Percentiles rank a stretch among this genome's conserved stretches.
Evolutionary conservation across 2,888 invertebrate genomes (phyloP).

Genomic region (Cantharis rustica): DNA sequence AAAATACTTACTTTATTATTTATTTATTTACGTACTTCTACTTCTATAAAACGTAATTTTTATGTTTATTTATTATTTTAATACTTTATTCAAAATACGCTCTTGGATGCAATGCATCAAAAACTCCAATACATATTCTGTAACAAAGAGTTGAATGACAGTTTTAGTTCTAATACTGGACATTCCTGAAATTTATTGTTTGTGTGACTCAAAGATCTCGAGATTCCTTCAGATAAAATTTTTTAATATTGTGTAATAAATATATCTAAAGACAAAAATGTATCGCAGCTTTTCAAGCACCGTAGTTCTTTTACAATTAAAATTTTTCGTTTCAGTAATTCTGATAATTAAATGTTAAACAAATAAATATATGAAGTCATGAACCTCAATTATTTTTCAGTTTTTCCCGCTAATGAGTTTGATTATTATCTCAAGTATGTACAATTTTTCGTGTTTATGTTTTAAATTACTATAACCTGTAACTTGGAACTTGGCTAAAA

Average conservation of each 20-base stretch:
- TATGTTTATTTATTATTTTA: neutral
- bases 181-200: slow-evolving; percentile 1
- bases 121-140: neutral
- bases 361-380: neutral
- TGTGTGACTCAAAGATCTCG: neutral
- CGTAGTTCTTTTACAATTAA: neutral
- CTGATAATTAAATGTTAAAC: neutral
- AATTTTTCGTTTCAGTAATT: neutral
- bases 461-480: neutral
- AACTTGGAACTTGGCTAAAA: neutral
- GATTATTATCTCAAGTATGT: neutral
- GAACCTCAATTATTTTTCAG: neutral
- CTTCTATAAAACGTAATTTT: neutral
- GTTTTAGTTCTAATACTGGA: neutral
- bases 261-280: neutral
- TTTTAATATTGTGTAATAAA: neutral
- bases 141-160: slow-evolving; percentile 2
- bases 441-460: neutral
- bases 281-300: neutral
- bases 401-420: neutral
- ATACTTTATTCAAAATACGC: neutral
- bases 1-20: neutral
- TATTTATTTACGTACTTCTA: neutral
- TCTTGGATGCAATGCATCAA: neutral
- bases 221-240: neutral